Evolutionary conservation across 1,140 invertebrate species (phyloP).

Genomic region (Teleopsis dalmanni): DNA sequence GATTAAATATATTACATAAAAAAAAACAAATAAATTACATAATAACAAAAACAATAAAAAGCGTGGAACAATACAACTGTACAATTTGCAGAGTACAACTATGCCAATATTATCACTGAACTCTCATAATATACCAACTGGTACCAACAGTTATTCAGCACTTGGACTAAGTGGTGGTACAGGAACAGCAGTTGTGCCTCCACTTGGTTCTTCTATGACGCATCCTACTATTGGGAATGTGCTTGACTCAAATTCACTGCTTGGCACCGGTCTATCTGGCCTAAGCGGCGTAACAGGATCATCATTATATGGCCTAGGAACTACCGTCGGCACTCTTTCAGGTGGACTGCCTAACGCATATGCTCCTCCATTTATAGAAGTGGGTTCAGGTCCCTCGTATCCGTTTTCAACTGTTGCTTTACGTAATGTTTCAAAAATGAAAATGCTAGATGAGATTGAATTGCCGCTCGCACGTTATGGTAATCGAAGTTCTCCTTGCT

Average conservation of each 20-base stretch:
- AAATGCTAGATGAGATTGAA: constrained; percentile 61
- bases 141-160: constrained; percentile 38
- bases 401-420: constrained; percentile 56
- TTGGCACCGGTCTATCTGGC: constrained; percentile 20
- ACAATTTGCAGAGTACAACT: constrained; percentile 54
- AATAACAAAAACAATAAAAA: constrained; percentile 15
- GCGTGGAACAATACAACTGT: constrained; percentile 45
- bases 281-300: constrained; percentile 12
- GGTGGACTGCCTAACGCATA: constrained; percentile 30
- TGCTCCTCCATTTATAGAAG: constrained; percentile 34
- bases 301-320: constrained; percentile 15
- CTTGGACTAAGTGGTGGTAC: constrained; percentile 31
- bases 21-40: neutral
- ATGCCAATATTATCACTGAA: constrained; percentile 54
- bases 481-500: constrained; percentile 56
- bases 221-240: constrained; percentile 37
- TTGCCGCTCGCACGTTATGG: constrained; percentile 52
- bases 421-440: constrained; percentile 51
- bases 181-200: constrained; percentile 9
- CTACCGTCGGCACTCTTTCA: constrained; percentile 17
- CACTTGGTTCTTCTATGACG: constrained; percentile 32
- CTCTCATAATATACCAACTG: constrained; percentile 47
- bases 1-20: neutral
- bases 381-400: constrained; percentile 45
- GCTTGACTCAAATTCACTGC: constrained; percentile 30